Evolutionary conservation across 35 echinoderm and acorn worm genomes (phyloP), one percentile per base, ranked within the genome.

Genomic region (Patiria miniata): DNA sequence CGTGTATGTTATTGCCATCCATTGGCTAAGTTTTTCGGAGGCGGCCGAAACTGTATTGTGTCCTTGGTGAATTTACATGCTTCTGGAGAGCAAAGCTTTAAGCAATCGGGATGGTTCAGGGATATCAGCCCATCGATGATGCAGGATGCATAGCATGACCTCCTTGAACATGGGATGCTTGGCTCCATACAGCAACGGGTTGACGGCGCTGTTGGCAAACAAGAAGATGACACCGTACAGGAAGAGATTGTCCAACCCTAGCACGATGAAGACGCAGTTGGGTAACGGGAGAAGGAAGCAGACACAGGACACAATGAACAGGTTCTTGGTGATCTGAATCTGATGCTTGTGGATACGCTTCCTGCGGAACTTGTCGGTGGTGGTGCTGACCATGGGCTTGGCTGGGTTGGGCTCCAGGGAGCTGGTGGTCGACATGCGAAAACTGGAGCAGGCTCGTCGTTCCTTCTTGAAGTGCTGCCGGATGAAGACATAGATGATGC

Each of bases 81-180:
- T 6, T 12, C 42, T 73, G 23, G 26, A 73, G 14, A 73, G 65
- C 26, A 73, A 30, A 30, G 23, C 7, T 30, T 73, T 73, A 0
- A 73, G 65, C 21, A 73, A 14, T 23, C 6, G 21, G 14, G 90
- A 87, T 21, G 82, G 89, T 39, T 91, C 82, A 42, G 89, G 89
- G 32, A 91, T 80, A 2, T 30, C 29, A 36, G 37, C 34, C 61
- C 65, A 86, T 40, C 65, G 73, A 51, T 82, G 85, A 15, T 34
- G 37, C 21, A 91, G 36, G 7, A 91, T 78, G 37, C 39, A 86
- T 37, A 57, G 42, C 37, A 91, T 85, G 23, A 91, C 80, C 22
- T 86, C 68, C 61, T 68, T 86, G 52, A 91, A 91, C 9, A 53
- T 84, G 17, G 89, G 89, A 58, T 91, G 89, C 36, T 86, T 85